These are phyloP conservation scores for Notolepis coatsorum DNA, from an alignment of 2,797 vertebrate genomes.

Conservation along the genomic window DNA sequence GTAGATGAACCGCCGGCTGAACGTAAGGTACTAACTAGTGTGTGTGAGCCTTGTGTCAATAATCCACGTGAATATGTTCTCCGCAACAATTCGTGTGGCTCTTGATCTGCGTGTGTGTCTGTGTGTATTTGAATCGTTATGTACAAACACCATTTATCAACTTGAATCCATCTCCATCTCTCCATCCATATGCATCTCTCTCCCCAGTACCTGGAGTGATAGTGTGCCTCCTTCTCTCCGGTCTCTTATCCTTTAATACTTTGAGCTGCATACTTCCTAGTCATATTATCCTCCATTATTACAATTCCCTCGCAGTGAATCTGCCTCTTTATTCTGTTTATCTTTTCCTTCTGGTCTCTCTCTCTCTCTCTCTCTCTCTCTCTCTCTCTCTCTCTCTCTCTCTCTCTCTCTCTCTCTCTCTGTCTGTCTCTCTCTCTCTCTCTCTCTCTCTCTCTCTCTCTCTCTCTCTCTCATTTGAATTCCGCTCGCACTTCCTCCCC, in stretches of 20 bases:
- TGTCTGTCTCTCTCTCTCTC: conserved; percentile 51
- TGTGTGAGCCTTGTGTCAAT: conserved; percentile 64
- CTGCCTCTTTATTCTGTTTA: conserved; percentile 65
- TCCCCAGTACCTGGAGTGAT: conserved; percentile 59
- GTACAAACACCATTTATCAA: conserved; percentile 62
- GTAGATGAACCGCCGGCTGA: conserved; percentile 36
- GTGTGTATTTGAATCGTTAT: conserved; percentile 14
- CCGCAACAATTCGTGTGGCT: conserved; percentile 60
- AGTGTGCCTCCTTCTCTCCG: conserved; percentile 34
- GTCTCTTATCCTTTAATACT: conserved; percentile 50
- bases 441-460: conserved; percentile 8
- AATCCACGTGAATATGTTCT: conserved; percentile 71
- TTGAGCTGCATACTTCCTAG: conserved; percentile 50
- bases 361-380: conserved; percentile 8
- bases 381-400: conserved; percentile 61
- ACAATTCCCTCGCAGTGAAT: conserved; percentile 62
- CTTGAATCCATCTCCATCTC: conserved; percentile 48
- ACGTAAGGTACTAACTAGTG: conserved; percentile 9
- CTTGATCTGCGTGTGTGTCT: conserved; percentile 15
- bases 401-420: conserved; percentile 50
- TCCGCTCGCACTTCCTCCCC: conserved; percentile 50
- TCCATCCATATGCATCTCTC: conserved; percentile 42
- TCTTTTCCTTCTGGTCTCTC: conserved; percentile 3
- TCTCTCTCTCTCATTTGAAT: conserved; percentile 70
- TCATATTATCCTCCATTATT: conserved; percentile 69